Conservation (phyloP, 2,888 invertebrate genomes). For the Polydesmus complanatus region DNA sequence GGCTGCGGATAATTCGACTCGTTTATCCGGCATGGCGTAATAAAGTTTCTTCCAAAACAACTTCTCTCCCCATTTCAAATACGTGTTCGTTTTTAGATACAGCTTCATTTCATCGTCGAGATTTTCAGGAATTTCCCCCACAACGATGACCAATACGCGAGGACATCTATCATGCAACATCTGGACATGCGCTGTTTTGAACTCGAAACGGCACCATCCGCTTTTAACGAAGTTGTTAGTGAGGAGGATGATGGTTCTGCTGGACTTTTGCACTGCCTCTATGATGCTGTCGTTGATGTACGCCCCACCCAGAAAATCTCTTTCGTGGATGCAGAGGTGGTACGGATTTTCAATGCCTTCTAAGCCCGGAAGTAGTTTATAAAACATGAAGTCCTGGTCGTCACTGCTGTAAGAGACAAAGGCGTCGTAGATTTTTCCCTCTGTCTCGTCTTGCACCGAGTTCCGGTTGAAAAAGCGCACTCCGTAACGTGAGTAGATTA, state of each 20-base stretch:
- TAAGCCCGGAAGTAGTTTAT: constrained; percentile 21
- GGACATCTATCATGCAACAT: constrained; percentile 23
- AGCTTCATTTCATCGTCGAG: constrained; percentile 23
- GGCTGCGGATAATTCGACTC: too few relatives aligned
- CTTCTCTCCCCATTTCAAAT: constrained; percentile 22
- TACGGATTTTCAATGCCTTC: constrained; percentile 20
- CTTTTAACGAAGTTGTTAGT: constrained; percentile 23
- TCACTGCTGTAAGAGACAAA: constrained; percentile 24
- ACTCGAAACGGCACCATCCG: constrained; percentile 25
- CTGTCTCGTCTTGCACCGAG: neutral
- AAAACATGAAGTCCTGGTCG: constrained; percentile 22
- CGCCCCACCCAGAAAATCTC: constrained; percentile 25
- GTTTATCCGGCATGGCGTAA: constrained; percentile 22
- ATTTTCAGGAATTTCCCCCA: constrained; percentile 25
- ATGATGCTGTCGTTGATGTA: constrained; percentile 25
- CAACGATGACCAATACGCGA: constrained; percentile 26
- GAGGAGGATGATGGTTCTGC: constrained; percentile 24
- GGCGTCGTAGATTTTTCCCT: constrained; percentile 23
- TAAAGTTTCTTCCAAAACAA: constrained; percentile 25
- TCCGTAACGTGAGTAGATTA: constrained; percentile 7
- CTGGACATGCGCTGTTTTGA: constrained; percentile 23
- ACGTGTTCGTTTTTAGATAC: constrained; percentile 24
- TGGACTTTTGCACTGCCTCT: constrained; percentile 23
- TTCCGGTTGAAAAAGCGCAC: constrained; percentile 5
- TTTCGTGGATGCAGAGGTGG: constrained; percentile 24